These are phyloP conservation scores for Lepeophtheirus salmonis DNA, from an alignment of 1,140 invertebrate genomes.

Conservation along the genomic window DNA sequence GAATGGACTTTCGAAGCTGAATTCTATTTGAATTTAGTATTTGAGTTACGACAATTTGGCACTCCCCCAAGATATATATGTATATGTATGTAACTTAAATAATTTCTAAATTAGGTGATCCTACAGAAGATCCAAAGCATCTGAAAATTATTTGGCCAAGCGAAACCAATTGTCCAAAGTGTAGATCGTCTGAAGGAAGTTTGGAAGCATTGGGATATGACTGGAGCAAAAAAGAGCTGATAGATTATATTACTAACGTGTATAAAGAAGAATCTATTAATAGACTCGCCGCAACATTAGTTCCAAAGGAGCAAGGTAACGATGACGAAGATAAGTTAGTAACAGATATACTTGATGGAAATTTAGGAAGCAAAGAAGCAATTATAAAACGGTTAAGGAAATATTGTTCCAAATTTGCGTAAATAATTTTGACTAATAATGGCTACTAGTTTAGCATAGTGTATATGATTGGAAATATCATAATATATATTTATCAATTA, in stretches of 20 bases:
- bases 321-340: background rate
- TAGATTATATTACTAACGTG: background rate
- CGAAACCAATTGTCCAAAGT: constrained; percentile 42
- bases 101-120: constrained; percentile 48
- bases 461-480: no score
- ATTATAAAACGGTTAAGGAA: background rate
- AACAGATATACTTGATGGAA: background rate
- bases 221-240: background rate
- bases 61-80: no score
- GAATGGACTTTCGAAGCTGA: no score
- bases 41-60: no score
- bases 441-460: no score
- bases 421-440: no score
- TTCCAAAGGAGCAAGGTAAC: no score
- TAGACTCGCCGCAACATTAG: background rate
- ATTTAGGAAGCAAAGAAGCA: constrained; percentile 23
- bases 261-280: background rate
- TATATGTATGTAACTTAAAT: no score
- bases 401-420: no score
- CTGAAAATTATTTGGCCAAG: constrained; percentile 80
- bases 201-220: background rate
- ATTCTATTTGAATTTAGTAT: no score
- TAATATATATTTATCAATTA: no score
- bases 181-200: constrained; percentile 32
- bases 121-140: constrained; percentile 69